Evolutionary conservation across 2,888 invertebrate species (phyloP).

Genomic region (Trypoxylon attenuatum): DNA sequence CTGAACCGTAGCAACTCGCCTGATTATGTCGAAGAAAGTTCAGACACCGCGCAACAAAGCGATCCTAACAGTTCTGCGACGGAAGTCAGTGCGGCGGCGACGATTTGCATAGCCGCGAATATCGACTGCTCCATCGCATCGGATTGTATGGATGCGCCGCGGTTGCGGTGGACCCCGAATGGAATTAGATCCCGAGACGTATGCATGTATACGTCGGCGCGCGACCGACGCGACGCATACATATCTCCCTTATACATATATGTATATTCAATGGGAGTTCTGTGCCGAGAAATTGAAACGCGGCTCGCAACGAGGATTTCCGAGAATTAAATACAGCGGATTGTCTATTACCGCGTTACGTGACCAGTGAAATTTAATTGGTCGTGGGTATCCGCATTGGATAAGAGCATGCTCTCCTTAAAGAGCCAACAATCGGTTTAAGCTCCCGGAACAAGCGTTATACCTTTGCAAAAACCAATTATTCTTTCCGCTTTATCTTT

Average conservation of each 20-base stretch:
- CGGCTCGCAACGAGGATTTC: conserved; percentile 11
- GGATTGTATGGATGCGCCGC: conserved; percentile 26
- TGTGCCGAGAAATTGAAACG: conserved; percentile 27
- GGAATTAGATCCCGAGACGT: conserved; percentile 29
- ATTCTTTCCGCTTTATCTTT: too few relatives aligned
- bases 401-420: too few relatives aligned
- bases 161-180: conserved; percentile 41
- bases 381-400: background rate
- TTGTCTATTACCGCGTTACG: conserved; percentile 16
- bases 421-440: too few relatives aligned
- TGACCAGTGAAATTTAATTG: conserved; percentile 30
- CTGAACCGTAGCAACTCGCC: too few relatives aligned
- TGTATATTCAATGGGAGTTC: background rate
- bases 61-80: background rate
- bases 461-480: too few relatives aligned
- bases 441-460: too few relatives aligned
- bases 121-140: conserved; percentile 39
- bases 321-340: conserved; percentile 17
- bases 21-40: background rate
- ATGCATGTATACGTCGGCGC: background rate
- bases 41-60: background rate
- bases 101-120: conserved; percentile 51
- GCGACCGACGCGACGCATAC: background rate
- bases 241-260: background rate
- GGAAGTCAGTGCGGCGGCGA: conserved; percentile 3